phyloP scores from a whole-genome alignment of 2,888 invertebrate species.

The Megastigmus dorsalis region DNA sequence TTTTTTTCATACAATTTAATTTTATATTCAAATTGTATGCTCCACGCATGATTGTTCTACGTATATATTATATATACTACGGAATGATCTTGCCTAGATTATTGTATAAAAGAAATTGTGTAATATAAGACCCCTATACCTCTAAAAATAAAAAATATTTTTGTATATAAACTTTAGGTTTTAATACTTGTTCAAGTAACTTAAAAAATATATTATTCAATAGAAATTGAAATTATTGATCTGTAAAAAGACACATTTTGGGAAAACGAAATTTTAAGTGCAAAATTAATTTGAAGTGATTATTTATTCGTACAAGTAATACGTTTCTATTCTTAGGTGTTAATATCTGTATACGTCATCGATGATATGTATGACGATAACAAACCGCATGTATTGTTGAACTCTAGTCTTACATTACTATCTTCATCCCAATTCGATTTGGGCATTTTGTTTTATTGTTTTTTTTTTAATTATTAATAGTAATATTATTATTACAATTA shows the following conservation, averaged over 20 bases:
- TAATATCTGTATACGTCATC: slow-evolving; percentile 72
- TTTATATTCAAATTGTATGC: too few species aligned
- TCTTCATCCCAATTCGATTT: slow-evolving; percentile 61
- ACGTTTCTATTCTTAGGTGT: slow-evolving; percentile 64
- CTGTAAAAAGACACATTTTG: neutral
- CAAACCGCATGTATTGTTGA: slow-evolving; percentile 72
- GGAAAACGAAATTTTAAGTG: neutral
- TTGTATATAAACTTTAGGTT: too few species aligned
- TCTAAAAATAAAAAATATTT: too few species aligned
- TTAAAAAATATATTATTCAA: neutral
- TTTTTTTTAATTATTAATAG: neutral
- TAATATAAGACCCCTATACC: too few species aligned
- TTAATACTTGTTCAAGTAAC: too few species aligned
- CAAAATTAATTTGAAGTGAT: neutral
- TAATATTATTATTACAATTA: neutral
- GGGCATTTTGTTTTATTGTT: slow-evolving; percentile 57
- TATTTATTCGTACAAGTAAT: slow-evolving; percentile 47
- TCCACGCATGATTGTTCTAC: too few species aligned
- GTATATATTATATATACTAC: too few species aligned
- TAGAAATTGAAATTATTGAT: neutral
- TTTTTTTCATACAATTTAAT: too few species aligned
- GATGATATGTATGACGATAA: slow-evolving; percentile 66
- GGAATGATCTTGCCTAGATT: too few species aligned
- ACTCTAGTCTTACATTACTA: slow-evolving; percentile 73
- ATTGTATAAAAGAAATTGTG: too few species aligned